A percentile compares a stretch with the other conserved stretches of the same genome.
These are phyloP conservation scores for Oreochromis spilurus DNA, from an alignment of 2,113 vertebrate genomes.

Conservation along the genomic window DNA sequence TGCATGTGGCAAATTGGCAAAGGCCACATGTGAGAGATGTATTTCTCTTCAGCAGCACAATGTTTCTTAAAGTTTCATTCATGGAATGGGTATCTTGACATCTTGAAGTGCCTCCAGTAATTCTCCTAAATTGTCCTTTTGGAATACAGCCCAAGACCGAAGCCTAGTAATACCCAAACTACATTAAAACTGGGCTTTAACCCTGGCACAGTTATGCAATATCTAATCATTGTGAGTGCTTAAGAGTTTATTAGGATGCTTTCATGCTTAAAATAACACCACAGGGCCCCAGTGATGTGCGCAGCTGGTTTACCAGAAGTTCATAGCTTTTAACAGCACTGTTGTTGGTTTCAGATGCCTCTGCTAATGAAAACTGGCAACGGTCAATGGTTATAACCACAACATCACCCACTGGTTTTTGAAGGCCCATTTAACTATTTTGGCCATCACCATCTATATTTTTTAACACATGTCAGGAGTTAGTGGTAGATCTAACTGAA, in stretches of 20 bases:
- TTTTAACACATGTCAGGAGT: not conserved
- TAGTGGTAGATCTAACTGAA: not conserved
- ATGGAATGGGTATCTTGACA: constrained; percentile 65
- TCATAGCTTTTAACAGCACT: not conserved
- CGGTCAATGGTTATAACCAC: not conserved
- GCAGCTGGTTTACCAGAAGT: not conserved
- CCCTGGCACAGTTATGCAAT: constrained; percentile 63
- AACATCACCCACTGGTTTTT: not conserved
- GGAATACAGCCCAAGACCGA: constrained; percentile 60
- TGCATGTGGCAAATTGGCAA: constrained; percentile 13
- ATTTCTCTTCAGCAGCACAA: constrained; percentile 21
- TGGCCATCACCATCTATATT: not conserved
- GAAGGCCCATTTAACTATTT: not conserved
- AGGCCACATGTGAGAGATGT: constrained; percentile 12
- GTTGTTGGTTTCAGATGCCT: not conserved
- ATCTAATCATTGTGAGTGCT: constrained; percentile 73
- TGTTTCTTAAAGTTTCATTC: constrained; percentile 43
- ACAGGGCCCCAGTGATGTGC: not conserved
- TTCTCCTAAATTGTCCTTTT: constrained; percentile 72
- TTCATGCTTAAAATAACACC: constrained; percentile 44
- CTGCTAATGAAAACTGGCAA: not conserved
- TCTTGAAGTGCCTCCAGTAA: constrained; percentile 69
- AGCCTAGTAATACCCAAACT: constrained; percentile 62
- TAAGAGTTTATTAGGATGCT: constrained; percentile 49
- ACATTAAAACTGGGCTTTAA: constrained; percentile 69